Conservation (phyloP, 1,140 invertebrate genomes). For the Mactra quadrangularis region DNA sequence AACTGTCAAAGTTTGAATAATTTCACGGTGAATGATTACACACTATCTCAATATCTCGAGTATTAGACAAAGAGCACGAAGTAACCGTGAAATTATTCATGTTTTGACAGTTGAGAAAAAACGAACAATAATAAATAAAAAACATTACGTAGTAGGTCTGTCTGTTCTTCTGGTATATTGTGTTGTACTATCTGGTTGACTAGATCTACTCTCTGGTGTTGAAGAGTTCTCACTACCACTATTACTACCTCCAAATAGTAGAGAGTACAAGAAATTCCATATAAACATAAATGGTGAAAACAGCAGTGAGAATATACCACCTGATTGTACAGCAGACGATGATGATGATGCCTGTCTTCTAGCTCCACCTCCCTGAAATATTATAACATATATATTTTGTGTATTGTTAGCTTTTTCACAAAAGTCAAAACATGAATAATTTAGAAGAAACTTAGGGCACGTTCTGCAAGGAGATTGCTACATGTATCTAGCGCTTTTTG, state of each 20-base stretch:
- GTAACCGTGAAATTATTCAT: no score
- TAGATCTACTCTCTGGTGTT: conserved; percentile 22
- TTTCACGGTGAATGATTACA: no score
- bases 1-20: no score
- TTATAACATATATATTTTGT: not conserved
- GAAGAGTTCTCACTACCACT: conserved; percentile 44
- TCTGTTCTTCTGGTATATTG: conserved; percentile 35
- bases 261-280: conserved; percentile 70
- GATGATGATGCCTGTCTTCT: not conserved
- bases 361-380: not conserved
- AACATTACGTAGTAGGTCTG: conserved; percentile 65
- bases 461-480: no score
- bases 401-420: no score
- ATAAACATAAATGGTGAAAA: conserved; percentile 71
- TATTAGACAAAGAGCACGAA: no score
- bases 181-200: conserved; percentile 25
- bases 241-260: conserved; percentile 64
- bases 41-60: no score
- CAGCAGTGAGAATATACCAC: conserved; percentile 66
- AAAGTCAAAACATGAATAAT: no score
- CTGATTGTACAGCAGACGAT: conserved; percentile 14
- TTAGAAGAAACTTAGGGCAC: no score
- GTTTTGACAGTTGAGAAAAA: no score
- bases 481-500: no score
- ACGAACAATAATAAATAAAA: no score